Conservation (phyloP, 2,888 invertebrate genomes). For the Mystacides longicornis region DNA sequence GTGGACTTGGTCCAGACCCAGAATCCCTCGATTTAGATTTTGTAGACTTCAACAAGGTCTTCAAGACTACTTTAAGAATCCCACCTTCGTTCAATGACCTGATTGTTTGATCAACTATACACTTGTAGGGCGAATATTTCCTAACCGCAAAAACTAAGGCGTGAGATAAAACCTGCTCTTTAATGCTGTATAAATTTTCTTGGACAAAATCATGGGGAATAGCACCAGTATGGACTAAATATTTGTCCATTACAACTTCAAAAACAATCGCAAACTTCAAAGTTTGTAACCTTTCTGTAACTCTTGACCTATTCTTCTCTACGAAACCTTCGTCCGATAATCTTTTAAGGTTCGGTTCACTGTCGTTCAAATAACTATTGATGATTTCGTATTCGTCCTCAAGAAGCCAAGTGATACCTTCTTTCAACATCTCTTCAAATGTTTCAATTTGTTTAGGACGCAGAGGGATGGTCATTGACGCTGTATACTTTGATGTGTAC, state of each 20-base stretch:
- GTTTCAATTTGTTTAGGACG: conserved; percentile 8
- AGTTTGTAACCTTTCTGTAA: not conserved
- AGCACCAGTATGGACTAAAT: conserved; percentile 1
- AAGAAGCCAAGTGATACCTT: conserved; percentile 8
- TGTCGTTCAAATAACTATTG: conserved; percentile 3
- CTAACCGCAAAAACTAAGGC: conserved; percentile 10
- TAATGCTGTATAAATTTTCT: conserved; percentile 9
- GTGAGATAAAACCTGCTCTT: conserved; percentile 3
- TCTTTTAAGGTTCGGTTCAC: not conserved
- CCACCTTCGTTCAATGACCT: conserved; percentile 10
- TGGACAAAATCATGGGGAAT: not conserved
- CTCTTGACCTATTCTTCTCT: not conserved
- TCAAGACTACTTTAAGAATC: not conserved
- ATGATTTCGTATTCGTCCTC: not conserved
- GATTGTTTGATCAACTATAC: conserved; percentile 13
- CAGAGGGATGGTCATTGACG: conserved; percentile 11
- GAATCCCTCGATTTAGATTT: not conserved
- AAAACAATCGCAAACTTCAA: conserved; percentile 7
- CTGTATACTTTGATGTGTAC: conserved; percentile 13
- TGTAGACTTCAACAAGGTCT: not conserved
- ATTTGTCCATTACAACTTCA: conserved; percentile 14
- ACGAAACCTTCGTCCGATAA: not conserved
- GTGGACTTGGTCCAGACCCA: not conserved
- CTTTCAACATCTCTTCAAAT: conserved; percentile 9
- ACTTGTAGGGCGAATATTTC: conserved; percentile 14